phyloP scores from a whole-genome alignment of 2,113 vertebrate genomes.

The Neolamprologus hecqui region DNA sequence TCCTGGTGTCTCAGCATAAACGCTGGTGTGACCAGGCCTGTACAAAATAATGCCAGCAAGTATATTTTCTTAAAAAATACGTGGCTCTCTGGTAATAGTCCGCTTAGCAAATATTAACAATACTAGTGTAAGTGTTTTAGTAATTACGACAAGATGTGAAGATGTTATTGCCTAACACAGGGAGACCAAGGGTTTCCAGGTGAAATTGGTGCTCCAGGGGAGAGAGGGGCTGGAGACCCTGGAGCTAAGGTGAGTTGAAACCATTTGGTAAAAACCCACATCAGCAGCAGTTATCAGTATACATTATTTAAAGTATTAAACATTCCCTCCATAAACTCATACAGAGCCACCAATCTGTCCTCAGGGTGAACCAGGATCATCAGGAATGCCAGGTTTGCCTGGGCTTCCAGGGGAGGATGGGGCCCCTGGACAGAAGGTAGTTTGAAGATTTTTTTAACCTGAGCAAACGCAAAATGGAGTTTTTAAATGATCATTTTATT shows the following conservation, averaged over 20 bases:
- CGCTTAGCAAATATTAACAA: not conserved
- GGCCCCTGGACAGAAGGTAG: slow-evolving; percentile 80
- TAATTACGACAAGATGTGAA: not conserved
- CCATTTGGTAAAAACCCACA: not conserved
- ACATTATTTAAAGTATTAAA: not conserved
- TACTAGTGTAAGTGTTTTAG: not conserved
- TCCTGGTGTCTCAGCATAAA: not conserved
- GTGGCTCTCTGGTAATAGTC: not conserved
- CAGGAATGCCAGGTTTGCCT: slow-evolving; percentile 76
- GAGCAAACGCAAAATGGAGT: not conserved
- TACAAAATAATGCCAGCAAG: not conserved
- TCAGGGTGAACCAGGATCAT: slow-evolving; percentile 78
- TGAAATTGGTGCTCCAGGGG: slow-evolving; percentile 73
- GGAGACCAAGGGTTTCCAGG: slow-evolving; percentile 80
- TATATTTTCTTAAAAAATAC: not conserved
- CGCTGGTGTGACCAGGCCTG: not conserved
- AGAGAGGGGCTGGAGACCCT: slow-evolving; percentile 75
- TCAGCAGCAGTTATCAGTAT: not conserved
- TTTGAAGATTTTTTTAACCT: not conserved
- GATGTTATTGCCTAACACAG: slow-evolving; percentile 19
- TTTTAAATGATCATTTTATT: not conserved
- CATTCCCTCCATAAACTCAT: not conserved
- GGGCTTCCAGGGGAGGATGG: slow-evolving; percentile 82
- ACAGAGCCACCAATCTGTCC: not conserved
- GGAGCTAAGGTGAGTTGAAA: slow-evolving; percentile 70